Conservation (phyloP, 1,140 invertebrate genomes). For the Gonatopus flavifemur region DNA sequence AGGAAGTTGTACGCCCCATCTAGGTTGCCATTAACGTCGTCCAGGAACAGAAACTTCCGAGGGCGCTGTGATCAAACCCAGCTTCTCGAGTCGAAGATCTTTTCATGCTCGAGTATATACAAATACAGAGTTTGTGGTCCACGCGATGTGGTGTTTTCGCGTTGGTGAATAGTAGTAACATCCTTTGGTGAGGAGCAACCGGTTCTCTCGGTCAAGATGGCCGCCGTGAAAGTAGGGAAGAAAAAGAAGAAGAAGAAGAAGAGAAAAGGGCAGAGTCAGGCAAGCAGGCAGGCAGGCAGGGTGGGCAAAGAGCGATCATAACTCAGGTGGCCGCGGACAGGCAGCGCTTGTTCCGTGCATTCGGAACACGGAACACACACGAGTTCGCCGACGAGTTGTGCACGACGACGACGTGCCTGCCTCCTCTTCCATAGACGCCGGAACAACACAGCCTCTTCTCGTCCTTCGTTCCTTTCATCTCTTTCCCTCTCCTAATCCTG, state of each 20-base stretch:
- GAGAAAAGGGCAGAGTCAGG: slow-evolving; percentile 14
- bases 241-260: neutral
- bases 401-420: slow-evolving; percentile 29
- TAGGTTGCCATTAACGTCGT: slow-evolving; percentile 20
- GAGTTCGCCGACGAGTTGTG: slow-evolving; percentile 35
- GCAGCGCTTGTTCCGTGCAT: slow-evolving; percentile 49
- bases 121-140: too few relatives aligned
- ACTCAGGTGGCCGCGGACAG: slow-evolving; percentile 49
- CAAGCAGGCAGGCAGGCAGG: slow-evolving; percentile 29
- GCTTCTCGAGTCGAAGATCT: neutral
- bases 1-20: slow-evolving; percentile 21
- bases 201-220: slow-evolving; percentile 41
- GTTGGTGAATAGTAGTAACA: slow-evolving; percentile 1
- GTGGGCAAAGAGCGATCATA: slow-evolving; percentile 50
- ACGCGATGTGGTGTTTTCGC: too few relatives aligned
- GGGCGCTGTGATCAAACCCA: slow-evolving; percentile 9
- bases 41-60: slow-evolving; percentile 16
- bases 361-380: slow-evolving; percentile 49
- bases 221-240: slow-evolving; percentile 32
- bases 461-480: slow-evolving; percentile 5
- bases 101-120: too few relatives aligned
- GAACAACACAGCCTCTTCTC: slow-evolving; percentile 10
- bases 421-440: slow-evolving; percentile 17
- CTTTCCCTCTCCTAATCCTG: neutral
- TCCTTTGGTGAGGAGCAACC: slow-evolving; percentile 35